Base-by-base conservation (phyloP, 2,797 vertebrate species). In the Myripristis murdjan region DNA sequence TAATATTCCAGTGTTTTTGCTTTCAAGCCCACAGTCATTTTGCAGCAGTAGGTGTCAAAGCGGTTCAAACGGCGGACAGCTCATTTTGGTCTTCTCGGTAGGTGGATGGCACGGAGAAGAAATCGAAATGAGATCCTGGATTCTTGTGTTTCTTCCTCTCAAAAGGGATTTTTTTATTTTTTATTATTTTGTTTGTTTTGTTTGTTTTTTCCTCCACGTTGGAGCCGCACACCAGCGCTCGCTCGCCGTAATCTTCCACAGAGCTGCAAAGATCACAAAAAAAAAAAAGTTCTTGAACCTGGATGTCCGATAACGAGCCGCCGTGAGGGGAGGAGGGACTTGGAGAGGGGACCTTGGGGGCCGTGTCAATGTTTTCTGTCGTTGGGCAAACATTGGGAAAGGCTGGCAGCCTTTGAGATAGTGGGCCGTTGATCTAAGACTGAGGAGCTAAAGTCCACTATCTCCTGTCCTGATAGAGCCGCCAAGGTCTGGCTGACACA, bases 331-430 rank as follows among this genome's bases (percentile, higher is more conserved):
- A 86, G 87, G 89, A 69, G 83, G 87, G 88, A 70, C 71, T 75
- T 55, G 56, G 72, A 74, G 75, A 85, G n/a, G 86, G 82, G 91
- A 90, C 92, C 90, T 93, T 92, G 91, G 87, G 91, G 91, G 86
- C 85, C 48, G 75, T 91, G 92, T 93, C 92, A 92, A 93, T 81
- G 87, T 93, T 93, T 93, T 91, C 87, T 91, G 91, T 93, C 87
- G 84, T 92, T 93, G 75, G 88, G 83, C 85, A 93, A 93, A 92
- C 91, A 93, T 93, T 93, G 91, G 90, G 91, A 93, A 93, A 93
- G 91, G 48, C 90, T 90, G 87, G 87, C 90, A 87, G 91, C 82
- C 89, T 62, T 89, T 92, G 89, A 93, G 91, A 93, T 93, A 93
- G 91, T 89, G 81, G 90, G 89, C 79, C 91, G 90, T 93, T 93